Base-by-base conservation (phyloP, 2,113 vertebrate species). In the Colius striatus region DNA sequence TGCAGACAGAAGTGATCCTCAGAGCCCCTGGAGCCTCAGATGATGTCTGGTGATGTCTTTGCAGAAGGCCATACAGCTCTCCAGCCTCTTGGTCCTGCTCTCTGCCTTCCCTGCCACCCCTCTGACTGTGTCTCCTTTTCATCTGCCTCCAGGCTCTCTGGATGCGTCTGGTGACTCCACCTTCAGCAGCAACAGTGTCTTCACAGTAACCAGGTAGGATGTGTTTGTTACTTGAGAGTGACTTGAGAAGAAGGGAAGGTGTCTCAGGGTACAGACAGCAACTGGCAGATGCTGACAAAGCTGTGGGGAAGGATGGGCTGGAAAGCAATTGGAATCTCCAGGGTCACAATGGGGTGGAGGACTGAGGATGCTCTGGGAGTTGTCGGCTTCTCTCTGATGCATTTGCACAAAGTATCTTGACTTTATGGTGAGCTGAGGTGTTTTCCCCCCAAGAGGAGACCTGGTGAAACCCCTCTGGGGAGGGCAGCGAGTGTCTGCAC, bases 131-230 rank as follows among this genome's bases (percentile, higher is more conserved):
- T 36, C 12, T 91, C 51, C 57, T 78, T 9, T 95, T 83, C 61
- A 22, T 96, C 36, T 96, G 43, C 18, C 54, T 38, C 7, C 65
- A 98, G 98, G 96, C 76, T 97, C 98, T 88, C 92, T 99, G 55
- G 98, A 98, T 65, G 98, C 96, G 1, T 98, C 99, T 0, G 97
- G 98, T 54, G 98, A 99, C 54, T 98, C 98, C 26, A 98, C 96
- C 76, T 97, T 99, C 70, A 98, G 98, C 85, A 90, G 96, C 72
- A 97, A 97, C 87, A 97, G 97, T 25, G 98, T 98, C 97, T 99
- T 99, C 88, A 94, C 98, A 32, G 97, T 98, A 45, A 93, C 95
- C 84, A 97, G 98, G 98, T 99, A 96, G 29, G 92, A 79, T 72
- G 29, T 65, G 16, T 61, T 47, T 8, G 13, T 57, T 60, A 29